Base-by-base conservation (phyloP, 2,113 vertebrate genomes). In the Colius striatus region DNA sequence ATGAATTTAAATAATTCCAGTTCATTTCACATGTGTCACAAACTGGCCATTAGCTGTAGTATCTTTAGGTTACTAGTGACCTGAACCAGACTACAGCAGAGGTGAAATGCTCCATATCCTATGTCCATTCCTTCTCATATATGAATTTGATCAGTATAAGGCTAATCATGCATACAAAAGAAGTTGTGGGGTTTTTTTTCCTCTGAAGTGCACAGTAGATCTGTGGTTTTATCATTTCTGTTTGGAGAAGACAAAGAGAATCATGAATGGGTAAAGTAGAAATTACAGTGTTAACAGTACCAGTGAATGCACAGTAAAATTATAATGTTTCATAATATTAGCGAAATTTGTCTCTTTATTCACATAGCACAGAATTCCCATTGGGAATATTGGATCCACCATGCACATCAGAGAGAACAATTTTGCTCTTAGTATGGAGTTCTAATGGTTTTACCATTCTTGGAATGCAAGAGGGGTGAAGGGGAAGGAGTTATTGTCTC, bases 81-180 rank as follows among this genome's bases (percentile, higher is more conserved):
- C 85, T 68, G 5, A 82, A 75, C 68, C 82, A 92, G 75, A 50
- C 72, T 90, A 38, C 8, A 75, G 70, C n/a, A 58, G 85, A 89
- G 73, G 83, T 89, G 95, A 96, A 96, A 93, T 93, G 83, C 94
- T 96, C 76, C 92, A 72, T 92, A 89, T 89, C 93, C 48, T 89
- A 68, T 95, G 95, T 96, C 80, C 34, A 65, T 84, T 93, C 54
- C 61, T 88, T 51, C 47, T 94, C 2, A 0, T 86, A 57, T 61
- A 81, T 26, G 61, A 84, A 78, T 94, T 83, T 95, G 53, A 81
- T 93, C 87, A 78, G 61, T 84, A 26, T 65, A 75, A 94, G 61
- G 41, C 90, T 84, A 93, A 94, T 95, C 93, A 93, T 75, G 93
- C 93, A 96, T 76, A 61, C 4, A 81, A 63, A 21, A 86, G 22